Conservation (phyloP, 2,888 invertebrate species). For the Agrotis exclamationis region DNA sequence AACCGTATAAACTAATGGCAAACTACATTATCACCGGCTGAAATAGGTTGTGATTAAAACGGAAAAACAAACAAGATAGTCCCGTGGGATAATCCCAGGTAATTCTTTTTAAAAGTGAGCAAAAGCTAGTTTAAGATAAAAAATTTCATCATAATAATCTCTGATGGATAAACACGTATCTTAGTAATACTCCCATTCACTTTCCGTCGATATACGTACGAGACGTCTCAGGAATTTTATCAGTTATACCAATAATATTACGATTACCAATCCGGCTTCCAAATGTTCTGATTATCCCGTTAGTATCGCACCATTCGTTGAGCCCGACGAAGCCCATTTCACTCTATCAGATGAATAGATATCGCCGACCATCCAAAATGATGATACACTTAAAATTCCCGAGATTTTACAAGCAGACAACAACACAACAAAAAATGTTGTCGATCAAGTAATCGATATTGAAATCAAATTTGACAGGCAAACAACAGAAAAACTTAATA, state of each 20-base stretch:
- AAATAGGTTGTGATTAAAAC: too few relatives aligned
- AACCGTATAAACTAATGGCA: too few relatives aligned
- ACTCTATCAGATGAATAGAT: slow-evolving; percentile 41
- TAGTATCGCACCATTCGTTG: slow-evolving; percentile 28
- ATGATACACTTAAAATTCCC: slow-evolving; percentile 54
- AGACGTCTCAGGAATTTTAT: slow-evolving; percentile 45
- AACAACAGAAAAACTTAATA: slow-evolving; percentile 66
- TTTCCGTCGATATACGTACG: slow-evolving; percentile 30
- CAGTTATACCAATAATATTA: slow-evolving; percentile 48
- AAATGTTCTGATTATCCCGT: slow-evolving; percentile 53
- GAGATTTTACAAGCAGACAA: slow-evolving; percentile 33
- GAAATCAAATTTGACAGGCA: slow-evolving; percentile 67
- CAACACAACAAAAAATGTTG: slow-evolving; percentile 56
- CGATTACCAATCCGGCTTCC: slow-evolving; percentile 55
- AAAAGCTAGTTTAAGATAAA: slow-evolving; percentile 8
- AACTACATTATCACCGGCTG: too few relatives aligned
- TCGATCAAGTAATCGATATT: slow-evolving; percentile 64
- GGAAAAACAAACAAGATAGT: too few relatives aligned
- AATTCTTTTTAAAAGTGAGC: too few relatives aligned
- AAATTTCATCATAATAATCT: slow-evolving; percentile 8
- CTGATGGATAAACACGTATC: slow-evolving; percentile 17
- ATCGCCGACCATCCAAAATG: slow-evolving; percentile 27
- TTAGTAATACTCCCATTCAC: slow-evolving; percentile 32
- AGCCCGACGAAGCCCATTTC: slow-evolving; percentile 23
- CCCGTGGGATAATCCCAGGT: too few relatives aligned